Evolutionary conservation across 2,797 vertebrate genomes (phyloP).

Genomic region (Ataeniobius toweri): DNA sequence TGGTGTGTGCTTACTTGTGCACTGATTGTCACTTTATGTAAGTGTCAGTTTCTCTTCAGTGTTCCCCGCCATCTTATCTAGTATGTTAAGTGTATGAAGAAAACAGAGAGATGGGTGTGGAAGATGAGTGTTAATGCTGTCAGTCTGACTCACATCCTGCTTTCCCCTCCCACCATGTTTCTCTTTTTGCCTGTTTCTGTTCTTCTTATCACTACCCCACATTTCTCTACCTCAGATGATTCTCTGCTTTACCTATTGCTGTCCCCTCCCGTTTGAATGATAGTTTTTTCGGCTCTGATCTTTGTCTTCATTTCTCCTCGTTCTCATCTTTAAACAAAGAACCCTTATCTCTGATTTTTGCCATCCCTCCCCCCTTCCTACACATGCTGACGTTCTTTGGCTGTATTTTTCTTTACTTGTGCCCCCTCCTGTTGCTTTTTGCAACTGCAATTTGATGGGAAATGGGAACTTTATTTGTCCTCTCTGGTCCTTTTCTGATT

Average conservation of each 20-base stretch:
- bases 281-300: neutral
- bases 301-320: conserved; percentile 19
- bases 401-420: conserved; percentile 37
- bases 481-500: neutral
- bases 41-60: neutral
- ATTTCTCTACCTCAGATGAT: conserved; percentile 9
- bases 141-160: conserved; percentile 60
- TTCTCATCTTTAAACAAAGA: conserved; percentile 45
- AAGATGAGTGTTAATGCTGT: conserved; percentile 49
- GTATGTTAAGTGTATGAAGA: conserved; percentile 48
- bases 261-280: conserved; percentile 1
- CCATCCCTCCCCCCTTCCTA: conserved; percentile 45
- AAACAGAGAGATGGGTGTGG: conserved; percentile 64
- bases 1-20: conserved; percentile 2
- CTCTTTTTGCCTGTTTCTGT: conserved; percentile 42
- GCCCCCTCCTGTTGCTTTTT: conserved; percentile 67
- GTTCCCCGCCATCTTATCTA: conserved; percentile 43
- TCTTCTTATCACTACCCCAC: conserved; percentile 32
- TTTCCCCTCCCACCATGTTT: conserved; percentile 53
- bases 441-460: conserved; percentile 53
- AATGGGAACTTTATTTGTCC: conserved; percentile 29
- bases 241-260: conserved; percentile 13
- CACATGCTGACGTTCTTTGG: conserved; percentile 41
- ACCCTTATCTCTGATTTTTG: conserved; percentile 34
- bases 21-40: conserved; percentile 7